Percentiles rank a stretch among this genome's conserved stretches.
phyloP scores from a whole-genome alignment of 2,113 vertebrate species.

The Lepidothrix coronata region DNA sequence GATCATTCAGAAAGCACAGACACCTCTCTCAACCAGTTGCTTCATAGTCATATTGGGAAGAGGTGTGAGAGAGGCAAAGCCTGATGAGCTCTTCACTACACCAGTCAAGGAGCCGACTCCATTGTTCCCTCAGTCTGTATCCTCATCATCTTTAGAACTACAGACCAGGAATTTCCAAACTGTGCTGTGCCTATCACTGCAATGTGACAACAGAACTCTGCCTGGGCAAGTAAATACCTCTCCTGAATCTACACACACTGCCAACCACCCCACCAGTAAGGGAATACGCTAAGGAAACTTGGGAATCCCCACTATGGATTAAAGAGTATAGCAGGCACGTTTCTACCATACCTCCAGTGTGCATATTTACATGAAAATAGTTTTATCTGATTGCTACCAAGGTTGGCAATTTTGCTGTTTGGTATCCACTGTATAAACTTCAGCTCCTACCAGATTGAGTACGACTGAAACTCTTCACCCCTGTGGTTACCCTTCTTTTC shows the following conservation, averaged over 20 bases:
- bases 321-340: not conserved
- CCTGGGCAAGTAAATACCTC: not conserved
- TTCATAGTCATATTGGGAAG: not conserved
- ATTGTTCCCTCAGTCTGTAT: not conserved
- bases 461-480: not conserved
- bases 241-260: not conserved
- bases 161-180: not conserved
- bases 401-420: not conserved
- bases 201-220: not conserved
- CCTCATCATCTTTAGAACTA: not conserved
- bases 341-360: not conserved
- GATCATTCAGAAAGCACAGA: not conserved
- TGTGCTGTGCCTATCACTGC: not conserved
- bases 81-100: not conserved
- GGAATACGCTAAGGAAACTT: not conserved
- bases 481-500: not conserved
- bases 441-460: slow-evolving; percentile 2
- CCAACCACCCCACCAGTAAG: not conserved
- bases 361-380: not conserved
- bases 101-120: not conserved
- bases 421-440: not conserved
- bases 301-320: not conserved
- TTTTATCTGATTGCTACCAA: not conserved
- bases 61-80: not conserved
- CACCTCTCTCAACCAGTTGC: not conserved